These are phyloP conservation scores for Augochlora pura DNA, from an alignment of 1,140 invertebrate species.

Conservation along the genomic window DNA sequence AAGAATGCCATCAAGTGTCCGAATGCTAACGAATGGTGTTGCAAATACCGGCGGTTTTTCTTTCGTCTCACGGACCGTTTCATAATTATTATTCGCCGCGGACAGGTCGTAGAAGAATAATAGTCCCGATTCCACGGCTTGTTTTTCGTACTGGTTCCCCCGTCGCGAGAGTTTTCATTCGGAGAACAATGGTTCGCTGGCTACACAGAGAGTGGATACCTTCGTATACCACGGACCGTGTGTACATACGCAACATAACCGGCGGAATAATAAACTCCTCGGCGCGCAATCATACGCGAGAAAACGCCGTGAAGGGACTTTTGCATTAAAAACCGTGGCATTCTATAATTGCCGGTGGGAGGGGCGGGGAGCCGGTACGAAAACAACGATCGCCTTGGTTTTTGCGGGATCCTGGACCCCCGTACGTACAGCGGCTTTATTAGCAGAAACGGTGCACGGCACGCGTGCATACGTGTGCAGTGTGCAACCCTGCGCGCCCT, in stretches of 20 bases:
- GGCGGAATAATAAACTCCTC: constrained; percentile 26
- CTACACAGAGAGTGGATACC: background rate
- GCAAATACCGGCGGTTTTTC: constrained; percentile 2
- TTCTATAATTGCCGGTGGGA: constrained; percentile 61
- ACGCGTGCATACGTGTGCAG: background rate
- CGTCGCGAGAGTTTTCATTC: constrained; percentile 33
- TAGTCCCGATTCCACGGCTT: constrained; percentile 41
- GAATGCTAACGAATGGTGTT: too few relatives aligned
- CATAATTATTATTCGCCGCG: constrained; percentile 37
- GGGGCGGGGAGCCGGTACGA: constrained; percentile 66
- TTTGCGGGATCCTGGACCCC: background rate
- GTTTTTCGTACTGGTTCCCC: constrained; percentile 27
- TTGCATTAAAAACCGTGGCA: constrained; percentile 51
- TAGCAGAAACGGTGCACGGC: constrained; percentile 9
- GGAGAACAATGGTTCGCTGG: constrained; percentile 46
- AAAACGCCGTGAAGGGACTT: constrained; percentile 44
- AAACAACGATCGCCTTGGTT: constrained; percentile 54
- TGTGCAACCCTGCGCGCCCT: constrained; percentile 2
- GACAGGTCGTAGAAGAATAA: constrained; percentile 34
- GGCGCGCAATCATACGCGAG: constrained; percentile 20
- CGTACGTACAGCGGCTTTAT: constrained; percentile 17
- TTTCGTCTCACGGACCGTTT: constrained; percentile 30
- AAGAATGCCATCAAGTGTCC: too few relatives aligned
- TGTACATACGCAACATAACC: background rate
- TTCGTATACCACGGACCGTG: background rate